A percentile compares a stretch with the other conserved stretches of the same genome.
phyloP scores from a whole-genome alignment of 2,888 invertebrate genomes.

The Drosophila leonis region DNA sequence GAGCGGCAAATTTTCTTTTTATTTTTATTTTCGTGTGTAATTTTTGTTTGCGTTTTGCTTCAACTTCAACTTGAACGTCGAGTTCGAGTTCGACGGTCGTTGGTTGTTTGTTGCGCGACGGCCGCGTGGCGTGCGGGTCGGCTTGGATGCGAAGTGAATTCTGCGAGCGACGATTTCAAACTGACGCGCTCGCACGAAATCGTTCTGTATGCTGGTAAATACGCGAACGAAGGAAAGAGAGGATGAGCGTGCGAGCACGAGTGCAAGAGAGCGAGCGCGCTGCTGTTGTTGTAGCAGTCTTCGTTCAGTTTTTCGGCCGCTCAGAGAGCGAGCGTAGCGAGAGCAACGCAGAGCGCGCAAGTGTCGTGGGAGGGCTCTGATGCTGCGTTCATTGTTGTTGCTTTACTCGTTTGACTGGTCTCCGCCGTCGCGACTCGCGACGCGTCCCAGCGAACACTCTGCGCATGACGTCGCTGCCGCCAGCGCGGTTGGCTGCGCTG shows the following conservation, averaged over 20 bases:
- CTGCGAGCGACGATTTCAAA: slow-evolving; percentile 81
- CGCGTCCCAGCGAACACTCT: slow-evolving; percentile 33
- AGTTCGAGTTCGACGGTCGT: slow-evolving; percentile 54
- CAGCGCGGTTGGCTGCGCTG: slow-evolving; percentile 57
- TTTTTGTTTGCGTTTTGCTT: slow-evolving; percentile 36
- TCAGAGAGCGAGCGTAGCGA: slow-evolving; percentile 8
- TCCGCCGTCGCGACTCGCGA: slow-evolving; percentile 19
- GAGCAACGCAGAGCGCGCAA: slow-evolving; percentile 63
- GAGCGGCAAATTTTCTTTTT: slow-evolving; percentile 46
- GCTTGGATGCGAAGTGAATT: slow-evolving; percentile 62
- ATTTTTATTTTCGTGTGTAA: slow-evolving; percentile 30
- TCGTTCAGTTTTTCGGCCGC: slow-evolving; percentile 46
- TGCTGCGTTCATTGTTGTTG: slow-evolving; percentile 61
- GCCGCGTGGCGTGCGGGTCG: slow-evolving; percentile 59
- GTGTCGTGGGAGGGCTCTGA: slow-evolving; percentile 65
- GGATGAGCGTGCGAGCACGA: slow-evolving; percentile 5
- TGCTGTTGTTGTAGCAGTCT: slow-evolving; percentile 19
- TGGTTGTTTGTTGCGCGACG: slow-evolving; percentile 66
- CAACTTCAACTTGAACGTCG: slow-evolving; percentile 42
- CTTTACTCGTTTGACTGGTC: slow-evolving; percentile 54
- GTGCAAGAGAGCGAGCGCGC: slow-evolving; percentile 11
- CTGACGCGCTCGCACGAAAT: slow-evolving; percentile 56
- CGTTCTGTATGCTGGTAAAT: slow-evolving; percentile 38
- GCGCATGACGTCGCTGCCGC: slow-evolving; percentile 59
- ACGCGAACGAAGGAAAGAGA: slow-evolving; percentile 16